A percentile compares a stretch with the other conserved stretches of the same genome.
phyloP scores from a whole-genome alignment of 2,888 invertebrate species.

The Apomyelois bistriatella region DNA sequence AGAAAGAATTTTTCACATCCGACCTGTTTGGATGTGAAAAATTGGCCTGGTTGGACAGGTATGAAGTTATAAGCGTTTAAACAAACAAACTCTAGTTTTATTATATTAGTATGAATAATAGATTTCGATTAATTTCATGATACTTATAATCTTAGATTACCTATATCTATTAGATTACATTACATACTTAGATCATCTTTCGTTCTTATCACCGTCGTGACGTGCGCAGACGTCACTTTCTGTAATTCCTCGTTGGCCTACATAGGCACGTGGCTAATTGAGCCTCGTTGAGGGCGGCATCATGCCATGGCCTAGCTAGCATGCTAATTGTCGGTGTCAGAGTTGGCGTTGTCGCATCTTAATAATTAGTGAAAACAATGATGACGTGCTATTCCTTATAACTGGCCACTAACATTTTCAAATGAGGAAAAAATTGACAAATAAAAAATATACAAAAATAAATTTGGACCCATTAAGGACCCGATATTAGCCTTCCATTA shows the following conservation, averaged over 20 bases:
- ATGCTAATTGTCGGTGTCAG: not conserved
- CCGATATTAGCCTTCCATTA: not conserved
- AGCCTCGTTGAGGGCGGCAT: not conserved
- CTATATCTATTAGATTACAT: not conserved
- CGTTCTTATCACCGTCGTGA: not conserved
- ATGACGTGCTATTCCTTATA: not conserved
- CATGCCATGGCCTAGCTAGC: constrained; percentile 12
- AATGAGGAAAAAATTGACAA: not conserved
- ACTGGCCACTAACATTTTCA: not conserved
- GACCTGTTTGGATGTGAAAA: too few relatives aligned
- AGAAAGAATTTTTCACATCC: too few relatives aligned
- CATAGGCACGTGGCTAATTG: constrained; percentile 9
- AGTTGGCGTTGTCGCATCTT: not conserved
- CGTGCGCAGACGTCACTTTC: constrained; percentile 8
- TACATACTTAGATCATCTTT: not conserved
- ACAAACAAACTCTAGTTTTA: too few relatives aligned
- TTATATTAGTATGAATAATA: too few relatives aligned
- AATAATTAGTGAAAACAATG: not conserved
- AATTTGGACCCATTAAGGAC: too few relatives aligned
- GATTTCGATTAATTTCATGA: too few relatives aligned
- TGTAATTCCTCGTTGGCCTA: constrained; percentile 8
- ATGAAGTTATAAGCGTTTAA: too few relatives aligned
- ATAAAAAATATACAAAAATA: too few relatives aligned
- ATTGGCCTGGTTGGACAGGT: too few relatives aligned
- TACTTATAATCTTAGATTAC: not conserved